Evolutionary conservation across 2,113 vertebrate species (phyloP), one percentile per base, ranked within the genome.

Genomic region (Lagenorhynchus albirostris): DNA sequence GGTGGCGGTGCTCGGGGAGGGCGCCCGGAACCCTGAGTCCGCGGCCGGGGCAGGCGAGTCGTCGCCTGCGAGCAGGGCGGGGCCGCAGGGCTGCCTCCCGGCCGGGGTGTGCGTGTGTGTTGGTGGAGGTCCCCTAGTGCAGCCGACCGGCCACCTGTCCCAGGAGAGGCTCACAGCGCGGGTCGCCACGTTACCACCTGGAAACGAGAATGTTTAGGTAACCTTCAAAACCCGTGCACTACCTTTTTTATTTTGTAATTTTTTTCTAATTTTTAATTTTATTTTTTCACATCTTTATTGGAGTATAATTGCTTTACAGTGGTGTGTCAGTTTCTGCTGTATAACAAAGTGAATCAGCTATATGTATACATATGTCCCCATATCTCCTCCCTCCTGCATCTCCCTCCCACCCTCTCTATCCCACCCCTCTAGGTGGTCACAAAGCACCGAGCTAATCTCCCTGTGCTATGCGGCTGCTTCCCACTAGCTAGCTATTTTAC

Each of bases 1-100:
- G 1, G 38, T 5, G 2, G 26, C 0, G 20, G n/a, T 4, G 1
- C 5, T 20, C 9, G 2, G 36, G 55, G 36, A 12, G 29, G 33
- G 53, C 0, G 0, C 36, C 26, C n/a, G 26, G 80, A 7, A 7
- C 29, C 14, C 38, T 0, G 25, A n/a, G 36, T 53, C 15, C 3
- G 0, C 25, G 1, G 76, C 23, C 29, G 26, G 38, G 44, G 47
- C 18, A 55, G 6, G 53, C 3, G 21, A 31, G 41, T 26, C 1
- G 14, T 8, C 9, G 9, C 26, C 25, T 8, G 1, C 0, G 1
- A 4, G 11, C 14, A 67, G 74, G 50, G 60, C 11, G 1, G 81
- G 44, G 44, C 18, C 3, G 0, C 25, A 6, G 12, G 60, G 60
- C 60, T 81, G 82, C 23, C 14, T 36, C 25, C 23, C 2, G 3